Base-by-base conservation (phyloP, 1,140 invertebrate species). In the Habropoda laboriosa region DNA sequence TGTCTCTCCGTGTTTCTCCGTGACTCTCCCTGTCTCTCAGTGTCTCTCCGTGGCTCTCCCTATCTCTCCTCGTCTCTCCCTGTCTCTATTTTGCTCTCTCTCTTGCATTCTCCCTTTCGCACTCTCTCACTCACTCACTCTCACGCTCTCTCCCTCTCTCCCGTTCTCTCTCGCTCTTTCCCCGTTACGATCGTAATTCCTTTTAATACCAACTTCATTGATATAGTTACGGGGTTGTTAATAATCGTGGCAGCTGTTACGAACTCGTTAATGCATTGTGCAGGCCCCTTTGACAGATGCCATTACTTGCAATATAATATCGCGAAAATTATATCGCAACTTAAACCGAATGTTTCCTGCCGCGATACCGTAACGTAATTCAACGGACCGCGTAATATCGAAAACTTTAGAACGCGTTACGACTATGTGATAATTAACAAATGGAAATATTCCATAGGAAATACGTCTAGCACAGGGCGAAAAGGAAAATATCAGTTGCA, bases 181-280 rank as follows among this genome's bases (percentile, higher is more conserved):
- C 6, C 7, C 21, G 21, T 21, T 5, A n/a, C 38, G 35, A 63
- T 63, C 21, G 38, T 27, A 63, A 63, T 16, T 24, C 40, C 60
- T 53, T 68, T 24, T 68, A 40, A 53, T 53, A 68, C 7, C 49
- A 68, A 68, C 66, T 68, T 53, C 32, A 35, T 53, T 68, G 35
- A 53, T 38, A 27, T 40, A 53, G 30, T 68, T 68, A 53, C 49
- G 30, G 18, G 18, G 4, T 47, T 35, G 64, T 49, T 67, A 67
- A 67, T 67, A 67, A 51, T 67, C 35, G 51, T 40, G 67, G 49
- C 49, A 70, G 67, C 16, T 57, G 67, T 70, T 55, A 40, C 49
- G 38, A 57, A 57, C 35, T 53, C 68, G 53, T 71, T 71, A 40
- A 57, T 71, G 51, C 51, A 30, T 42, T 57, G 38, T 27, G 38